Percentiles rank a stretch among this genome's conserved stretches.
phyloP scores from a whole-genome alignment of 2,113 vertebrate species.

The Ochotona curzoniae region DNA sequence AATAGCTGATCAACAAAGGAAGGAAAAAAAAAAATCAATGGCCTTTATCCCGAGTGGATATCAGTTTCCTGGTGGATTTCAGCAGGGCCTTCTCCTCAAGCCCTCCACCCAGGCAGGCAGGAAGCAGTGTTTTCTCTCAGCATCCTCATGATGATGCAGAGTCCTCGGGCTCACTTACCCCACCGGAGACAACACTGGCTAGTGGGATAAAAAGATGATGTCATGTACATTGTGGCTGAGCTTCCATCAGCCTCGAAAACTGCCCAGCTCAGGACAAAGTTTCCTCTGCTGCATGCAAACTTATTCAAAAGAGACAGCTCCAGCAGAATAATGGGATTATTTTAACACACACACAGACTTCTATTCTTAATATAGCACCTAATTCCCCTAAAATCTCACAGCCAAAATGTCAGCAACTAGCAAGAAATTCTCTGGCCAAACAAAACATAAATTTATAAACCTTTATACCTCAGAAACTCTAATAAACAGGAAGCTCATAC shows the following conservation, averaged over 20 bases:
- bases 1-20: constrained; percentile 2
- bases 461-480: not conserved
- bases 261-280: constrained; percentile 76
- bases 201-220: constrained; percentile 74
- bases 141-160: constrained; percentile 50
- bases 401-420: not conserved
- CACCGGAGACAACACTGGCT: constrained; percentile 66
- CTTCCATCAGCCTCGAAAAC: constrained; percentile 70
- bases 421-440: constrained; percentile 11
- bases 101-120: constrained; percentile 26
- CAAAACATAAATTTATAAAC: not conserved
- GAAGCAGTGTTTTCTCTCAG: constrained; percentile 59
- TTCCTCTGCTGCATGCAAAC: constrained; percentile 58
- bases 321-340: not conserved
- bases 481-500: constrained; percentile 7
- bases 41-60: not conserved
- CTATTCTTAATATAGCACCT: not conserved
- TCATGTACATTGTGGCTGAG: constrained; percentile 57
- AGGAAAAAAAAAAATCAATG: not conserved
- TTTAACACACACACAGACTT: not conserved
- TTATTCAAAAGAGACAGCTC: constrained; percentile 57
- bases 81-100: constrained; percentile 18
- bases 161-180: constrained; percentile 61
- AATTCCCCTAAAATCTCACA: not conserved
- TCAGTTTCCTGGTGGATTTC: constrained; percentile 31